Evolutionary conservation across 1,140 invertebrate species (phyloP), one percentile per base, ranked within the genome.

Genomic region (Panagrolaimus sp.): DNA sequence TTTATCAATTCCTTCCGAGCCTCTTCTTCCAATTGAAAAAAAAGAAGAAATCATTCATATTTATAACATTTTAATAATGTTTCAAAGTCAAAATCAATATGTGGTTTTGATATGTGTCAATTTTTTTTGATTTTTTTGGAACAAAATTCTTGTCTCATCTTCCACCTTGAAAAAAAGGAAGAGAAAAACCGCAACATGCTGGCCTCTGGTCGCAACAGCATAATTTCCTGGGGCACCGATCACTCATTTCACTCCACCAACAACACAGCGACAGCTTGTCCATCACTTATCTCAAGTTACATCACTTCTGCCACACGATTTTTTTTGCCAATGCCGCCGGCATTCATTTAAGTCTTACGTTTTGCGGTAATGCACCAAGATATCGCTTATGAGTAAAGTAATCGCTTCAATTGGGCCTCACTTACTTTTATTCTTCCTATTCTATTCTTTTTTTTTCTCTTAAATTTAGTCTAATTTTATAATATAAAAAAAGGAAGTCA

Each of bases 231-330:
- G 28, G 52, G 17, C 52, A 21, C 52, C 21, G 52, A 58, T 58
- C 52, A 58, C 52, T 58, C 52, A 58, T 58, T 28, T 58, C 52
- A 58, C 17, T 58, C 52, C 52, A 58, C 52, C 52, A 58, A 58
- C 52, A 58, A 58, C 52, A 58, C 52, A 26, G 52, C 52, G 52
- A 58, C 52, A 58, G 52, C 52, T 58, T 58, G 52, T 58, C 52
- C 52, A 58, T 58, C 52, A 58, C 52, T 58, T 58, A 58, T 58
- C 52, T 58, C 52, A 58, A 58, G 52, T 58, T 58, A 58, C 52
- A 58, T 58, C 52, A 58, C 52, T 58, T 58, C 52, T 58, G 52
- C 52, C 52, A 58, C 52, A 58, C 52, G 52, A 58, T 12, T 28
- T 24, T n/a, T 24, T 24, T 26, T 21, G 10, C 52, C 52, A 58